phyloP scores from a whole-genome alignment of 2,113 vertebrate genomes.

The Riparia riparia region DNA sequence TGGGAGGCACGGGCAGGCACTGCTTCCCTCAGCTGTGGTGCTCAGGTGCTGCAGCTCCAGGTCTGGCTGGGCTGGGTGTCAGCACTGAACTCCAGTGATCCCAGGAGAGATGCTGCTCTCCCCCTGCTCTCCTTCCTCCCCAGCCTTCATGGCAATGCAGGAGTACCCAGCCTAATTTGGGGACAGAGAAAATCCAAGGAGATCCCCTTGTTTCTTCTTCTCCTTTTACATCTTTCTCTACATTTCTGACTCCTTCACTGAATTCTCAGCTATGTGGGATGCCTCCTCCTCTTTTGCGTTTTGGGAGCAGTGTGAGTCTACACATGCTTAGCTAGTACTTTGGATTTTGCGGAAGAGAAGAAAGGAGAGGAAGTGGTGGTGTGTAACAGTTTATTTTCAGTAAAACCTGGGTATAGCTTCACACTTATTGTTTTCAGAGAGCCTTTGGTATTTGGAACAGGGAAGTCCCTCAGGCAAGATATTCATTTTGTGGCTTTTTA shows the following conservation, averaged over 20 bases:
- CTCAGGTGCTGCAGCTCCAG: neutral
- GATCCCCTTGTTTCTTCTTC: neutral
- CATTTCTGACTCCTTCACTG: neutral
- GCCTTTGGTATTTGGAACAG: neutral
- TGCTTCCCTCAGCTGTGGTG: fast-evolving
- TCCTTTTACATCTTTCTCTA: neutral
- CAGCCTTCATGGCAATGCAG: neutral
- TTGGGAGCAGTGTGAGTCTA: neutral
- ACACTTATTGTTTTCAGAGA: neutral
- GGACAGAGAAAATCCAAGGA: neutral
- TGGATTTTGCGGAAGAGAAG: neutral
- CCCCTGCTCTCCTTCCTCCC: fast-evolving
- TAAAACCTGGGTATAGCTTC: neutral
- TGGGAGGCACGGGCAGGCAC: neutral
- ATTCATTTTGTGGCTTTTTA: neutral
- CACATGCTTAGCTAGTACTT: neutral
- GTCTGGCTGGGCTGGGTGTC: neutral
- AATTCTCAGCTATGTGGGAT: neutral
- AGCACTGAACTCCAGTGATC: fast-evolving
- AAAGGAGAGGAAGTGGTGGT: neutral
- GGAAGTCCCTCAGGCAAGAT: neutral
- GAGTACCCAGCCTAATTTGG: fast-evolving
- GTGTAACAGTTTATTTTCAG: neutral
- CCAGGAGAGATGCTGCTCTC: neutral
- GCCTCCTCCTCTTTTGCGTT: neutral